Evolutionary conservation across 2,888 invertebrate species (phyloP).

Genomic region (Plemyria rubiginata): DNA sequence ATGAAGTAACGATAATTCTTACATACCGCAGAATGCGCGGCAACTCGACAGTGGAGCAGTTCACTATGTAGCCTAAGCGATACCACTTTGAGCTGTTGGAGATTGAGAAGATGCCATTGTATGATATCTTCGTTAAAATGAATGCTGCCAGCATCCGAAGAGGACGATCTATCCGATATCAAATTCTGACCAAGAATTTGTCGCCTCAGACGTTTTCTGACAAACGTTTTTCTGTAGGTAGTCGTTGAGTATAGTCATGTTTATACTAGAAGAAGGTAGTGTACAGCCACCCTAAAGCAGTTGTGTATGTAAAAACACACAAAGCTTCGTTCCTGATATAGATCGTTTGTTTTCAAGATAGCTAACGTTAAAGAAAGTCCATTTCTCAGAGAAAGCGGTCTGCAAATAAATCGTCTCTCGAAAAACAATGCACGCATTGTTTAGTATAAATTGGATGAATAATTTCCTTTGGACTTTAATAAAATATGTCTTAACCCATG

Average conservation of each 20-base stretch:
- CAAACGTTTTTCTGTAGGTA: background rate
- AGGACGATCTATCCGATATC: too few relatives aligned
- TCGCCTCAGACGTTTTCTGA: background rate
- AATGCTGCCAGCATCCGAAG: too few relatives aligned
- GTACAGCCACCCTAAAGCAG: conserved; percentile 18
- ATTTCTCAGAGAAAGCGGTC: conserved; percentile 70
- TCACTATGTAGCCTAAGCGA: too few relatives aligned
- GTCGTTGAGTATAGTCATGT: too few relatives aligned
- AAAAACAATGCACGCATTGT: conserved; percentile 81
- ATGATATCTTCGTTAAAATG: too few relatives aligned
- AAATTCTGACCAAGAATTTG: background rate
- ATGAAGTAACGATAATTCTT: too few relatives aligned
- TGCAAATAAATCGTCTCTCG: conserved; percentile 70
- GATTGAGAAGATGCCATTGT: too few relatives aligned
- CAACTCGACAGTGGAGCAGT: too few relatives aligned
- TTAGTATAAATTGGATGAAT: conserved; percentile 71
- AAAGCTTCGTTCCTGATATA: conserved; percentile 62
- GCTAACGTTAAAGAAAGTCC: conserved; percentile 71
- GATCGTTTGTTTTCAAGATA: conserved; percentile 67
- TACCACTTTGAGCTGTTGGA: too few relatives aligned
- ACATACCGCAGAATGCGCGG: too few relatives aligned
- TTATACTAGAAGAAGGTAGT: too few relatives aligned
- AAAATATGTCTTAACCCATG: conserved; percentile 22
- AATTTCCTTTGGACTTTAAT: conserved; percentile 60
- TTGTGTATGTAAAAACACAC: conserved; percentile 26